Conservation (phyloP, 1,140 invertebrate genomes). For the roundworm (Caenorhabditis elegans) region DNA sequence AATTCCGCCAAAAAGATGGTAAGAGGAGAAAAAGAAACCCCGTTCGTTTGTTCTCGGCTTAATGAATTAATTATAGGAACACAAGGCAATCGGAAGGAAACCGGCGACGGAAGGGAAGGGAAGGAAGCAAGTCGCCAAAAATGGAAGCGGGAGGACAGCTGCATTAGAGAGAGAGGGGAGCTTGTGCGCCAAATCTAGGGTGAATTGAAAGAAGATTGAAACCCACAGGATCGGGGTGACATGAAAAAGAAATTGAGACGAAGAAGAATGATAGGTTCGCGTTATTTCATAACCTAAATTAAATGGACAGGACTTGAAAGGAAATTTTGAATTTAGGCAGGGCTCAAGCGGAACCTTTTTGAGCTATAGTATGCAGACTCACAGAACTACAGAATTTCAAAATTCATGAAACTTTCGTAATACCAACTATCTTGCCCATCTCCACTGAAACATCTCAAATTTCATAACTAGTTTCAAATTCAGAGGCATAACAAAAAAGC, state of each 20-base stretch:
- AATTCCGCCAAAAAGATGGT: too few relatives aligned
- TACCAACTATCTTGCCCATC: too few relatives aligned
- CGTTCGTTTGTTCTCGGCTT: conserved; percentile 21
- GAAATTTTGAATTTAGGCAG: too few relatives aligned
- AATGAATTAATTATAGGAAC: conserved; percentile 34
- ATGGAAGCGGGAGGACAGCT: background rate
- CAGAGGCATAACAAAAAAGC: background rate
- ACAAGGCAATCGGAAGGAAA: conserved; percentile 25
- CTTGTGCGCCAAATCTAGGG: conserved; percentile 8
- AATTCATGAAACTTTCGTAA: too few relatives aligned
- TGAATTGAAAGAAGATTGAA: background rate
- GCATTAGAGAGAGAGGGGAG: too few relatives aligned
- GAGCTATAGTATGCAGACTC: too few relatives aligned
- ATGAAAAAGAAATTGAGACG: background rate
- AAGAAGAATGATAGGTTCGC: background rate
- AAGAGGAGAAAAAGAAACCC: too few relatives aligned
- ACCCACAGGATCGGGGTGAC: background rate
- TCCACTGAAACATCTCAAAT: background rate
- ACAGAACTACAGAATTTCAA: too few relatives aligned
- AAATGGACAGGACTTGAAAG: too few relatives aligned
- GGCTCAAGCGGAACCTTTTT: too few relatives aligned
- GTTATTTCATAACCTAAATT: conserved; percentile 10
- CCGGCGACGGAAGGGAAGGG: too few relatives aligned
- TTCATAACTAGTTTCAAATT: conserved; percentile 14
- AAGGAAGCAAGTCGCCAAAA: background rate